These are phyloP conservation scores for Pygmarrhopalites habei DNA, from an alignment of 1,140 invertebrate species.

Conservation along the genomic window DNA sequence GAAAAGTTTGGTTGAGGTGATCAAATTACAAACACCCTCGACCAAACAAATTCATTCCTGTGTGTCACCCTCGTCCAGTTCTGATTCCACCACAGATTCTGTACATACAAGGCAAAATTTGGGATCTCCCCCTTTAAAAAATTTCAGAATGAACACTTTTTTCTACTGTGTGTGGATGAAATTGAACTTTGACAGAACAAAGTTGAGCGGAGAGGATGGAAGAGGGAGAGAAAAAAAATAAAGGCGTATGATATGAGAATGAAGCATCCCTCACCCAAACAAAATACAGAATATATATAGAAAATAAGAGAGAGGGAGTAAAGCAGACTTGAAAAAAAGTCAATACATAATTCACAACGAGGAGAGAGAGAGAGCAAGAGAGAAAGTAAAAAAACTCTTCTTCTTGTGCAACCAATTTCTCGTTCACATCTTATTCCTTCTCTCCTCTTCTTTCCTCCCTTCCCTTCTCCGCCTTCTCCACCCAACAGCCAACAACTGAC, in stretches of 20 bases:
- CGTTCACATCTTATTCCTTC: neutral
- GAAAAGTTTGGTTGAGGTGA: no score
- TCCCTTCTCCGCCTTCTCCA: slow-evolving; percentile 4
- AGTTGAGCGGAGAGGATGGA: neutral
- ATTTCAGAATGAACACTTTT: no score
- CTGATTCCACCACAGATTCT: no score
- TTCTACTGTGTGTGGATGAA: no score
- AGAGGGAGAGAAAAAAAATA: neutral
- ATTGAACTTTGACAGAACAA: no score
- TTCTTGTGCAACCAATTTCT: slow-evolving; percentile 22
- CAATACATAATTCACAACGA: slow-evolving; percentile 33
- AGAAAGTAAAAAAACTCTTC: slow-evolving; percentile 24
- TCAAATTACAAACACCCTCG: no score
- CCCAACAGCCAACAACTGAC: no score
- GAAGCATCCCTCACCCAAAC: slow-evolving; percentile 4
- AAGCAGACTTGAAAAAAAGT: slow-evolving; percentile 18
- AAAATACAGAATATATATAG: neutral
- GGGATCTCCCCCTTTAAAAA: no score
- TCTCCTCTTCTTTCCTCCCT: slow-evolving; percentile 9
- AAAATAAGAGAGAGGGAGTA: neutral
- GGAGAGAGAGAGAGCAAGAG: no score
- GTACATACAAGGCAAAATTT: no score
- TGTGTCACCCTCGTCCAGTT: no score
- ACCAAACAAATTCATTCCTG: no score
- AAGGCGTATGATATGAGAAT: slow-evolving; percentile 21